Base-by-base conservation (phyloP, 2,113 vertebrate genomes). In the Paracanthobrama guichenoti region DNA sequence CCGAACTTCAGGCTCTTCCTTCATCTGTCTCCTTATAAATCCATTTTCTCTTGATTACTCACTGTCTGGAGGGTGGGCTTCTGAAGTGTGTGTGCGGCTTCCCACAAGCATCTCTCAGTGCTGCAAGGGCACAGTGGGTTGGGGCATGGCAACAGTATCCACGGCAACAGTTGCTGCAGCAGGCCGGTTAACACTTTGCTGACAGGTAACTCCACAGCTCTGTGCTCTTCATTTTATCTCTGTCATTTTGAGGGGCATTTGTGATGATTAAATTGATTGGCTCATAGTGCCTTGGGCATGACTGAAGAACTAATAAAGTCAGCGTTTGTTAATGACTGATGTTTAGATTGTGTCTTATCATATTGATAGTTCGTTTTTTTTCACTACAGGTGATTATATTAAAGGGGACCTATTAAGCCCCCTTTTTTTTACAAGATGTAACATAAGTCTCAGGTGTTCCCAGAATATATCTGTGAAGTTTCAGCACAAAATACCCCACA, bases 111-210 rank as follows among this genome's bases (percentile, higher is more conserved):
- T 64, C 73, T 72, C 79, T 81, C 14, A 10, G 69, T 87, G 90
- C 81, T 69, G 69, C 83, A 69, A 69, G 84, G 87, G 67, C 90
- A 76, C 89, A 84, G 86, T 83, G 59, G 84, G 53, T 53, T 75
- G 46, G 87, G 84, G 71, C 86, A 69, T 89, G 86, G 89, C 91
- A 91, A 92, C 92, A 42, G 91, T 89, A 84, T 89, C 94, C 92
- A 90, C 78, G 90, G 92, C 90, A 93, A 94, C 93, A 74, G 87
- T 77, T 87, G 76, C 71, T 79, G 82, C 67, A 82, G 85, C 28
- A 24, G 55, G 24, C 86, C 35, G 50, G 60, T 91, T 91, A 91
- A 92, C 90, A 83, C 90, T 90, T 91, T 84, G 31, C 82, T 88
- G 71, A 59, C 89, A 81, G 81, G 84, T 16, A 74, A 26, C 18